Evolutionary conservation across 2,888 invertebrate genomes (phyloP).

Genomic region (Perithous albicinctus): DNA sequence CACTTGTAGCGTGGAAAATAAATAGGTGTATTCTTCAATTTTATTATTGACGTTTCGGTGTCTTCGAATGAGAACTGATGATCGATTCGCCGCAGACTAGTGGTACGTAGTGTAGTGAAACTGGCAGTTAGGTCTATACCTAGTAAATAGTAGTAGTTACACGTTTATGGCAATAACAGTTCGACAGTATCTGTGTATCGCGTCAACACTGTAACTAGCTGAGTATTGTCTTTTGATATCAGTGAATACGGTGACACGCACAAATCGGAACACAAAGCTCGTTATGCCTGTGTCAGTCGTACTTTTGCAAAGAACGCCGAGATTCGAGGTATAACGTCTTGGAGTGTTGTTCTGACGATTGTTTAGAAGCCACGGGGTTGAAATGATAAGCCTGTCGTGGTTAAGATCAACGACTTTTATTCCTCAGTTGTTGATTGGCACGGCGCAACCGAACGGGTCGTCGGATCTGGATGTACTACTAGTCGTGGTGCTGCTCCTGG

Average conservation of each 20-base stretch:
- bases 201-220: neutral
- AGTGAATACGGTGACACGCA: neutral
- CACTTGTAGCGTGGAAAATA: too few relatives aligned
- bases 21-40: too few relatives aligned
- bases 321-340: neutral
- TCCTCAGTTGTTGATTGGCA: neutral
- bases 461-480: conserved; percentile 3
- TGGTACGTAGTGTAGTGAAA: neutral
- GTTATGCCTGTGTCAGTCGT: conserved; percentile 9
- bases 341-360: neutral
- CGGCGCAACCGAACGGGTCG: neutral
- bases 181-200: neutral
- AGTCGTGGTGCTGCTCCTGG: conserved; percentile 18
- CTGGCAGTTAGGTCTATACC: neutral
- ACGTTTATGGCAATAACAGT: neutral
- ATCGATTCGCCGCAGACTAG: neutral
- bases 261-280: neutral
- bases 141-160: neutral
- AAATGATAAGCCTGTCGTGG: neutral
- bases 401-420: neutral
- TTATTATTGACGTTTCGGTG: too few relatives aligned
- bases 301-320: neutral
- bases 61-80: too few relatives aligned
- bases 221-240: neutral
- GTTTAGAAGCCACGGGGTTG: neutral